A percentile compares a stretch with the other conserved stretches of the same genome.
Conservation (phyloP, 2,888 invertebrate species). For the Cryptocephalus moraei region DNA sequence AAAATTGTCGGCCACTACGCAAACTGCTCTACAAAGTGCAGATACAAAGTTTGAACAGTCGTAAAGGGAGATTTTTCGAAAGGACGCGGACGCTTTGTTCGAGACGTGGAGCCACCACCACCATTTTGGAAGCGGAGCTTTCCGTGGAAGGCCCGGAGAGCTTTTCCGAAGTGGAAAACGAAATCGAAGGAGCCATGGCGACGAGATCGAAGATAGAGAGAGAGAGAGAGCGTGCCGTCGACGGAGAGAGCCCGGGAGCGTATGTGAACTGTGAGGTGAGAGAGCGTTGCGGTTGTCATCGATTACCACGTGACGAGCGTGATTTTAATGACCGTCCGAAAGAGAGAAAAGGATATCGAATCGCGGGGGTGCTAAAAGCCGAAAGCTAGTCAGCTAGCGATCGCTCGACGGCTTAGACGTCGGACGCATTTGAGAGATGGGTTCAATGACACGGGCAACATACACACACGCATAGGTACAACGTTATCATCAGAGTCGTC, state of each 20-base stretch:
- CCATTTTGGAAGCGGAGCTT: no score
- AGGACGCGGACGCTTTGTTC: no score
- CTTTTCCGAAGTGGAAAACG: neutral
- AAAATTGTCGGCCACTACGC: no score
- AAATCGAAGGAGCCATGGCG: neutral
- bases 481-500: no score
- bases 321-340: conserved; percentile 55
- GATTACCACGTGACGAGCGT: conserved; percentile 60
- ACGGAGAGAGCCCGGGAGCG: no score
- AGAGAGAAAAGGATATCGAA: conserved; percentile 34
- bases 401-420: conserved; percentile 20
- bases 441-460: conserved; percentile 32
- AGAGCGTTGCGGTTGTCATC: conserved; percentile 46
- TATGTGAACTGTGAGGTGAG: conserved; percentile 5
- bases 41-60: no score
- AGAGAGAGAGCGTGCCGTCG: neutral
- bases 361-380: conserved; percentile 45
- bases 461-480: neutral
- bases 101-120: no score
- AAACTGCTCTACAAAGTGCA: no score
- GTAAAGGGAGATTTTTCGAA: no score
- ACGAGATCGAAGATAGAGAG: neutral
- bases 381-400: conserved; percentile 21
- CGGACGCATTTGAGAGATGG: conserved; percentile 23
- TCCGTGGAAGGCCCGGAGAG: neutral